These are phyloP conservation scores for Laupala kohalensis DNA, from an alignment of 1,140 invertebrate species.

Conservation along the genomic window DNA sequence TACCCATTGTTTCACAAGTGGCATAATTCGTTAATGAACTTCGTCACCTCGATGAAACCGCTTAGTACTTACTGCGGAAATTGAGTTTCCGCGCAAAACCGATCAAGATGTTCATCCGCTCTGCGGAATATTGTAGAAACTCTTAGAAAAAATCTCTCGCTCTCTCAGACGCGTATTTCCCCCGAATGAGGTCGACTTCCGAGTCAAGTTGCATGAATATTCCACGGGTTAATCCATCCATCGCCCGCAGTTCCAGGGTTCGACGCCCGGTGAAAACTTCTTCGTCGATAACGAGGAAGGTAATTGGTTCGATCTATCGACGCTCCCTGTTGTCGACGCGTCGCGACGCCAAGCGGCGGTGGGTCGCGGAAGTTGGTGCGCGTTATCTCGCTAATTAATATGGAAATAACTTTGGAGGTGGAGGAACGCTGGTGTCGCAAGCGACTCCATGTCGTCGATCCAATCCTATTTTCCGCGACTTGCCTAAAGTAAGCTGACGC, in stretches of 20 bases:
- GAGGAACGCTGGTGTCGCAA: too few relatives aligned
- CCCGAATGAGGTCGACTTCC: too few relatives aligned
- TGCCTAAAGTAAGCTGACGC: too few relatives aligned
- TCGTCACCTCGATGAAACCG: not conserved
- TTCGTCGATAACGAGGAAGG: not conserved
- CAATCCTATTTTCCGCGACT: too few relatives aligned
- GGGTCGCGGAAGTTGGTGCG: not conserved
- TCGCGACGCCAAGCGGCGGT: too few relatives aligned
- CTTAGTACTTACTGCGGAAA: not conserved
- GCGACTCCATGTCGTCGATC: not conserved
- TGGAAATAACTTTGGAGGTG: not conserved
- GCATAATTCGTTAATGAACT: not conserved
- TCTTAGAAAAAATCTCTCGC: too few relatives aligned
- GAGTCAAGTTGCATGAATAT: too few relatives aligned
- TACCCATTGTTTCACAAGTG: not conserved
- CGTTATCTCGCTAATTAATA: not conserved
- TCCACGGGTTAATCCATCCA: too few relatives aligned
- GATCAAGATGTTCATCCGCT: not conserved
- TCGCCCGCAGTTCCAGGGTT: not conserved
- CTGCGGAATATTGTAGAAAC: not conserved
- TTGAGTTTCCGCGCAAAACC: not conserved
- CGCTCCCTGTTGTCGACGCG: too few relatives aligned
- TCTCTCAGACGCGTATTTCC: too few relatives aligned
- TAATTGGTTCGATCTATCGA: too few relatives aligned
- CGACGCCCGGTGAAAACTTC: not conserved